Evolutionary conservation across 1,140 invertebrate genomes (phyloP), one percentile per base, ranked within the genome.

Genomic region (Cydia strobilella): DNA sequence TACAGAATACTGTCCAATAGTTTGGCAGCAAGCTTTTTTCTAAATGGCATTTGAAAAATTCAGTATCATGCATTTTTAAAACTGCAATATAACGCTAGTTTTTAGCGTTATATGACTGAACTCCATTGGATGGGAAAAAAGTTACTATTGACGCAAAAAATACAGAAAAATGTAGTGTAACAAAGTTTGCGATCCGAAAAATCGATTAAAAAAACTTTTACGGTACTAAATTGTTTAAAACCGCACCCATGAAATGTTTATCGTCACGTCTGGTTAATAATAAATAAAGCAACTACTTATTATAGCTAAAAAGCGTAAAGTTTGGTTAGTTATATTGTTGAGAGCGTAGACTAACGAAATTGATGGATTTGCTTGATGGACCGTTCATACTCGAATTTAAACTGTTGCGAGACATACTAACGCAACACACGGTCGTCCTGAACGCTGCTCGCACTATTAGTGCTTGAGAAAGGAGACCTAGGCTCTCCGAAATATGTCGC

Each of bases 181-280:
- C 54, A 23, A 59, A 59, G 7, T 59, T 59, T 12, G 54, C 48
- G 9, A 59, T 20, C 54, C 54, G 54, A 59, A 59, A 59, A 59
- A 59, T 59, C 54, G 54, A 59, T 59, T 59, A 6, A 59, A 59
- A 59, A 23, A 23, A 12, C 18, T 59, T 59, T 59, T 23, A 59
- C 54, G 54, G 54, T 59, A 59, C 54, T 20, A 13, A 59, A 59
- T 59, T 59, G 20, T 59, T 23, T 59, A 59, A 59, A 59, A 12
- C 54, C 54, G 54, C 18, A 59, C 54, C 54, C 54, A 59, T 59
- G 20, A 59, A 59, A 59, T 59, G 54, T 23, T 59, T 59, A 59
- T 23, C 54, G 54, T 59, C 54, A 59, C 54, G 54, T 59, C 20
- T 59, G 54, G 54, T 59, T 59, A 59, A 59, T 59, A 59, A 59